Percentiles rank a stretch among this genome's conserved stretches.
Evolutionary conservation across 2,113 vertebrate genomes (phyloP).

Genomic region (Rhegmatorhina hoffmannsi): DNA sequence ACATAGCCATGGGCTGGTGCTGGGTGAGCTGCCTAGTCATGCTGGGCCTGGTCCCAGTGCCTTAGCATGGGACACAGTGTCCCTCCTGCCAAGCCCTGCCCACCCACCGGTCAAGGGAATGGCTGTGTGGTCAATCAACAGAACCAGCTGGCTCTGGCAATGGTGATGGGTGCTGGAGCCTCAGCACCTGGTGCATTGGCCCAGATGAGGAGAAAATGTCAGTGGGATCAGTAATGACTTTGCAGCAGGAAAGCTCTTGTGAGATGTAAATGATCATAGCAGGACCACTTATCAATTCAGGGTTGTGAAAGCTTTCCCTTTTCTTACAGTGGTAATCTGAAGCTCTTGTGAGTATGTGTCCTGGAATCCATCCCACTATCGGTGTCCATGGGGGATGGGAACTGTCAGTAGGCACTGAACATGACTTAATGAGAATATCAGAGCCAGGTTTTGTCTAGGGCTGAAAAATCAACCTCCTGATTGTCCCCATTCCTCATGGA

Average conservation of each 20-base stretch:
- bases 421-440: neutral
- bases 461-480: neutral
- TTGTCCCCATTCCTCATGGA: neutral
- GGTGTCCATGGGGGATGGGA: fast-evolving
- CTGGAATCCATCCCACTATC: neutral
- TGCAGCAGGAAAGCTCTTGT: neutral
- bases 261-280: fast-evolving
- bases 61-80: neutral
- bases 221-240: neutral
- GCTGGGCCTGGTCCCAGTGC: neutral
- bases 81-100: neutral
- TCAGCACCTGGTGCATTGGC: fast-evolving
- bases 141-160: neutral
- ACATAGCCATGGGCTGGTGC: neutral
- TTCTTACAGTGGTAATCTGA: neutral
- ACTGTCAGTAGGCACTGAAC: neutral
- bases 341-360: neutral
- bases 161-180: neutral
- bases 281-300: neutral
- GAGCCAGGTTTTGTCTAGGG: neutral
- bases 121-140: neutral
- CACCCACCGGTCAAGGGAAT: neutral
- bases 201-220: neutral
- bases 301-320: neutral
- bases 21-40: fast-evolving